Percentiles rank a stretch among this genome's conserved stretches.
These are phyloP conservation scores for Brenthis hecate DNA, from an alignment of 2,888 invertebrate species.

Conservation along the genomic window DNA sequence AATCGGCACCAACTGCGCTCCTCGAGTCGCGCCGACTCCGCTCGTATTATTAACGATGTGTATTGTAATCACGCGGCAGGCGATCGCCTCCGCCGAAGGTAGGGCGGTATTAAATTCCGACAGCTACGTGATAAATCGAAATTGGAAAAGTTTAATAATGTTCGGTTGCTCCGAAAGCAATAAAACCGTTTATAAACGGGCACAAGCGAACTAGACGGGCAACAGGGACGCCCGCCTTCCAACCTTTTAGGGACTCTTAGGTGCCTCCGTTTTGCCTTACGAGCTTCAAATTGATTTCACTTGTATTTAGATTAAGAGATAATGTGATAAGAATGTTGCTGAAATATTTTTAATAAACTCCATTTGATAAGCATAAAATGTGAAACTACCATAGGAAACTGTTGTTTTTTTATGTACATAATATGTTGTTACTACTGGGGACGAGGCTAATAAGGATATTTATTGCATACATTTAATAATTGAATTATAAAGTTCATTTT, in stretches of 20 bases:
- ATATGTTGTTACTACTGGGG: too few relatives aligned
- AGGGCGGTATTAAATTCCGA: slow-evolving; percentile 83
- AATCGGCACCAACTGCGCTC: slow-evolving; percentile 56
- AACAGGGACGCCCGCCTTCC: slow-evolving; percentile 77
- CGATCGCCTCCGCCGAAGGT: slow-evolving; percentile 82
- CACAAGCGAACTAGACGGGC: slow-evolving; percentile 80
- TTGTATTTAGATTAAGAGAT: slow-evolving; percentile 75
- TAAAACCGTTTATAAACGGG: slow-evolving; percentile 83
- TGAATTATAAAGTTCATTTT: too few relatives aligned
- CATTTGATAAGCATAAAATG: too few relatives aligned
- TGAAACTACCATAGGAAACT: too few relatives aligned
- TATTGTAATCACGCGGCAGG: slow-evolving; percentile 82
- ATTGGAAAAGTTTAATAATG: slow-evolving; percentile 84
- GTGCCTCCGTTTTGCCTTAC: slow-evolving; percentile 70
- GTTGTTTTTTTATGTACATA: too few relatives aligned
- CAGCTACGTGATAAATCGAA: slow-evolving; percentile 84
- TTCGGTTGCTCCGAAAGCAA: slow-evolving; percentile 83
- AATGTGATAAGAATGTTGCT: slow-evolving; percentile 44
- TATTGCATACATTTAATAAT: too few relatives aligned
- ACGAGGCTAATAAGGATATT: too few relatives aligned
- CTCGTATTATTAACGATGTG: slow-evolving; percentile 81
- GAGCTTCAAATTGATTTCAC: slow-evolving; percentile 74
- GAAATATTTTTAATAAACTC: background rate
- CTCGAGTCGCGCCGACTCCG: slow-evolving; percentile 56
- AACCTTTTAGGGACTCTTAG: slow-evolving; percentile 80